A percentile compares a stretch with the other conserved stretches of the same genome.
Evolutionary conservation across 2,113 vertebrate genomes (phyloP).

Genomic region (Eublepharis macularius): DNA sequence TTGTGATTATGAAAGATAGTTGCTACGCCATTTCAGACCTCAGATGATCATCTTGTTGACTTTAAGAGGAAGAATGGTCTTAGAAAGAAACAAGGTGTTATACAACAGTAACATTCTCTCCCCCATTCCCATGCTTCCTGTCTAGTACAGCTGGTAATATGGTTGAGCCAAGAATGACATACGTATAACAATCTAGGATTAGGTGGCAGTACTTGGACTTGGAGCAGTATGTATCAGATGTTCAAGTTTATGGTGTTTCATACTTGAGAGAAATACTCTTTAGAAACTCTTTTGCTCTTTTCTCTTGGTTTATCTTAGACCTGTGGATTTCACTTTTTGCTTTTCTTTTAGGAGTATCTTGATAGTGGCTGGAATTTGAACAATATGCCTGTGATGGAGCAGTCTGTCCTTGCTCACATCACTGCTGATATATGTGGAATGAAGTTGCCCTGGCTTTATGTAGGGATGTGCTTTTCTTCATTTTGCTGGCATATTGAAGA

Average conservation of each 20-base stretch:
- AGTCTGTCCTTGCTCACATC: slow-evolving; percentile 94
- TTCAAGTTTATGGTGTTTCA: slow-evolving; percentile 16
- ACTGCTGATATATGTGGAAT: slow-evolving; percentile 98
- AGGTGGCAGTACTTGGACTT: neutral
- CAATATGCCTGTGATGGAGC: slow-evolving; percentile 98
- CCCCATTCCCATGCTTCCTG: neutral
- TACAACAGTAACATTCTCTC: neutral
- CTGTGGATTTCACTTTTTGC: neutral
- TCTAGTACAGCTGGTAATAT: neutral
- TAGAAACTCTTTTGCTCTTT: neutral
- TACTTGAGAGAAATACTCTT: neutral
- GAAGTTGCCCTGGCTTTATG: slow-evolving; percentile 98
- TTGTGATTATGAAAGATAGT: neutral
- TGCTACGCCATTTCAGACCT: neutral
- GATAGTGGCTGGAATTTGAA: slow-evolving; percentile 98
- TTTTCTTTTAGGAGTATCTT: slow-evolving; percentile 86
- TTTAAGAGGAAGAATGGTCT: neutral
- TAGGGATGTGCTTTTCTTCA: slow-evolving; percentile 99
- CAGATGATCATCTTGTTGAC: neutral
- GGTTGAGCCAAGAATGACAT: neutral
- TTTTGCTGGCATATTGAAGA: slow-evolving; percentile 99
- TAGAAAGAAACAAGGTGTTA: neutral
- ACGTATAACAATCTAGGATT: neutral
- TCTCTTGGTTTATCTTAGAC: slow-evolving; percentile 1
- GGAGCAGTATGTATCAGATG: neutral